Percentiles rank a stretch among this genome's conserved stretches.
Conservation (phyloP, 2,888 invertebrate species). For the Aphodius granarius region DNA sequence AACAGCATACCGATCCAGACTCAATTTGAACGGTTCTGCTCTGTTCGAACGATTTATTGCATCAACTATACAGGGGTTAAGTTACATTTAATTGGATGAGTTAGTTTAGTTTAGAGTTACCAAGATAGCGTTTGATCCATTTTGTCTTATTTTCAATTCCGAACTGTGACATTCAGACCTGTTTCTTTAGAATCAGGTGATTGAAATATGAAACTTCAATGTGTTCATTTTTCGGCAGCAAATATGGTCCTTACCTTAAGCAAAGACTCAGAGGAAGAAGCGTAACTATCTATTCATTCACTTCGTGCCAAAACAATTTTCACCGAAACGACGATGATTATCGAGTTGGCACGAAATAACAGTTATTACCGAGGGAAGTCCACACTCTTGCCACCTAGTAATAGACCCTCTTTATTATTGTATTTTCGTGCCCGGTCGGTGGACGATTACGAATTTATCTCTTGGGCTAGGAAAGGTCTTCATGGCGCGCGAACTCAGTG, state of each 20-base stretch:
- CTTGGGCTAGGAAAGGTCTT: not conserved
- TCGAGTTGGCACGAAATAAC: slow-evolving; percentile 4
- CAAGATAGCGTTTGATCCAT: not conserved
- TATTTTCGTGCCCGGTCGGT: not conserved
- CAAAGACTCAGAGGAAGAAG: not conserved
- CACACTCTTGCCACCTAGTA: not conserved
- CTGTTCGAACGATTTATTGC: not conserved
- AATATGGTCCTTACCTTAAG: no score
- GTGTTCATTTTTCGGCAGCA: no score
- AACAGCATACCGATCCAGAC: not conserved
- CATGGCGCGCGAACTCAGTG: not conserved
- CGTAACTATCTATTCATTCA: no score
- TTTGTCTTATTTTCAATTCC: no score
- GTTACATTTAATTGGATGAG: not conserved
- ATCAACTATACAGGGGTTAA: not conserved
- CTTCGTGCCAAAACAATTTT: not conserved
- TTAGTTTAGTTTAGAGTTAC: not conserved
- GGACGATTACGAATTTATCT: not conserved
- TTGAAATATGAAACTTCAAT: no score
- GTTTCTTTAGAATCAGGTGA: no score
- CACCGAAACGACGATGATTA: not conserved
- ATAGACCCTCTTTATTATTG: not conserved
- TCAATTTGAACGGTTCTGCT: not conserved
- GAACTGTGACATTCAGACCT: no score
- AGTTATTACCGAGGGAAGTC: slow-evolving; percentile 3